Evolutionary conservation across 2,797 vertebrate genomes (phyloP).

Genomic region (Margarornis squamiger): DNA sequence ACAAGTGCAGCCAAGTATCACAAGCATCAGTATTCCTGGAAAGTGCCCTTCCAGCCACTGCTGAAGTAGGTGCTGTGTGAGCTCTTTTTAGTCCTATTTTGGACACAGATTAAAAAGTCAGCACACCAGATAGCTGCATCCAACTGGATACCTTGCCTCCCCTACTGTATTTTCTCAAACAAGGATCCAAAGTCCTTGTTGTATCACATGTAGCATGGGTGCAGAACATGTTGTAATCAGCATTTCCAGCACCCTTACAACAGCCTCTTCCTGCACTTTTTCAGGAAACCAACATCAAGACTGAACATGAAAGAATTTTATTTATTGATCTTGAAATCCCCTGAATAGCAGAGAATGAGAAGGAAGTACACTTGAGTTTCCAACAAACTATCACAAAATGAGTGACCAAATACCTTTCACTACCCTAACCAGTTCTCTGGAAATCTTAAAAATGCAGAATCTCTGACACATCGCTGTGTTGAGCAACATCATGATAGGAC

Average conservation of each 20-base stretch:
- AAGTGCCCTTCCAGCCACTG: background rate
- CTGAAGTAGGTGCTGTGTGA: background rate
- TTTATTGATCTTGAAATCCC: background rate
- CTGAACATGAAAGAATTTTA: background rate
- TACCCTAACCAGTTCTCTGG: background rate
- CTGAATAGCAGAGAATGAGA: background rate
- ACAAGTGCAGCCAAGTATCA: background rate
- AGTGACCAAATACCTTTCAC: background rate
- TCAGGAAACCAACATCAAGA: background rate
- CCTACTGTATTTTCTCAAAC: background rate
- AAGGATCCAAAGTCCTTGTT: background rate
- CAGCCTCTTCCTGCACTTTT: background rate
- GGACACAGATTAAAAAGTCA: background rate
- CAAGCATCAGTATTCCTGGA: background rate
- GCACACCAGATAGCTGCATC: background rate
- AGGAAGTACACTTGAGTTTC: background rate
- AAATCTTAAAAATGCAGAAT: background rate
- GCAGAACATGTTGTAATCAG: background rate
- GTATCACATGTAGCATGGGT: background rate
- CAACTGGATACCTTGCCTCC: background rate
- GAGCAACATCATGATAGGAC: background rate
- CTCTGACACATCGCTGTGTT: background rate
- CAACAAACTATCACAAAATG: background rate
- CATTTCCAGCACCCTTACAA: background rate
- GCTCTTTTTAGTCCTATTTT: background rate